Percentiles rank a stretch among this genome's conserved stretches.
These are phyloP conservation scores for Podarcis cretensis DNA, from an alignment of 2,113 vertebrate species.

Conservation along the genomic window DNA sequence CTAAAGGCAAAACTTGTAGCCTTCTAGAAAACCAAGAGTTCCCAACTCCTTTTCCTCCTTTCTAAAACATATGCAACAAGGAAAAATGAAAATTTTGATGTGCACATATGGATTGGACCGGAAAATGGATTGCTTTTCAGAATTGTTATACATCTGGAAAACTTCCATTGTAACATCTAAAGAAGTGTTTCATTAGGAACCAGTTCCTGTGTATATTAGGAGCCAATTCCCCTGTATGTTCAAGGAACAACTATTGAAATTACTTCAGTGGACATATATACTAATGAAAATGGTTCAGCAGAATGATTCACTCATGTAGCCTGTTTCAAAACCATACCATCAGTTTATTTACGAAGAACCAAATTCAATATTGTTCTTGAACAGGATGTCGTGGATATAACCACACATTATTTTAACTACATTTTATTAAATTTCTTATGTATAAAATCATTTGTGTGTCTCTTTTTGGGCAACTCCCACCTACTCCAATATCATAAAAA, in stretches of 20 bases:
- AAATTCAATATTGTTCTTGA: background rate
- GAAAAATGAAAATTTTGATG: background rate
- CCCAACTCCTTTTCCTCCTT: background rate
- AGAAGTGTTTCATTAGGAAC: conserved; percentile 8
- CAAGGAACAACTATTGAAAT: background rate
- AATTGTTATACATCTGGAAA: background rate
- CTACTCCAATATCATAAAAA: background rate
- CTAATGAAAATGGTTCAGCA: background rate
- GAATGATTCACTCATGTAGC: background rate
- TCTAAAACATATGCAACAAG: background rate
- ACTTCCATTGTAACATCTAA: background rate
- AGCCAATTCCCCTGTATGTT: background rate
- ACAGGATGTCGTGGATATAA: background rate
- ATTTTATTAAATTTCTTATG: background rate
- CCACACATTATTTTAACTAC: background rate
- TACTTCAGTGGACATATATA: background rate
- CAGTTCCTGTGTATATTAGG: background rate
- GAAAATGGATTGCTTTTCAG: background rate
- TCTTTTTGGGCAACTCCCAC: too few relatives aligned
- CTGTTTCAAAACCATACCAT: background rate
- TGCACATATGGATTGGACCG: background rate
- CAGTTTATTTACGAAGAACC: background rate
- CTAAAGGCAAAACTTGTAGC: background rate
- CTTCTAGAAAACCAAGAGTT: background rate
- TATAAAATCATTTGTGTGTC: too few relatives aligned